Percentiles rank a stretch among this genome's conserved stretches.
phyloP scores from a whole-genome alignment of 2,113 vertebrate species.

The Neomonachus schauinslandi region DNA sequence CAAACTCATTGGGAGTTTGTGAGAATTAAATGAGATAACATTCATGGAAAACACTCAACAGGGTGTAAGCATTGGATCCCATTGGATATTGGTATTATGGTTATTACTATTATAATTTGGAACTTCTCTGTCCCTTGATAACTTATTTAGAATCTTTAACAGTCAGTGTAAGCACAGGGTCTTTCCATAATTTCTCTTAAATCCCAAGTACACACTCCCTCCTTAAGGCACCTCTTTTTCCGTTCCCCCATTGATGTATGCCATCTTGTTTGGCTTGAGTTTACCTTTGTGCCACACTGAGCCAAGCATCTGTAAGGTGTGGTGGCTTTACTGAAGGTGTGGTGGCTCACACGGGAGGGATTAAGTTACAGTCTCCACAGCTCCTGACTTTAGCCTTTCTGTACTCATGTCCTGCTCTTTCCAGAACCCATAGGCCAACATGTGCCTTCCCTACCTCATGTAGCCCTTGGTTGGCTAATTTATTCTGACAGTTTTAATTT shows the following conservation, averaged over 20 bases:
- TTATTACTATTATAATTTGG: not conserved
- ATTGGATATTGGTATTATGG: not conserved
- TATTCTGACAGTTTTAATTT: not conserved
- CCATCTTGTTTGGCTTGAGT: not conserved
- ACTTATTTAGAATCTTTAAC: not conserved
- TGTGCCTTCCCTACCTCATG: not conserved
- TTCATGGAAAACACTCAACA: not conserved
- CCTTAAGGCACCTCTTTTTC: not conserved
- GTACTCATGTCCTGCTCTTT: not conserved
- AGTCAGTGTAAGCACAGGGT: not conserved
- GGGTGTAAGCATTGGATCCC: too few relatives aligned
- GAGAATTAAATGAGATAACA: not conserved
- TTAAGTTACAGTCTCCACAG: too few relatives aligned
- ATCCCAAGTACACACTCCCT: rapidly evolving
- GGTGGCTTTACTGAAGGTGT: not conserved
- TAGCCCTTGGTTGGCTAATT: not conserved
- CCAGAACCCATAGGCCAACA: too few relatives aligned
- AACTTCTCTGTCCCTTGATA: not conserved
- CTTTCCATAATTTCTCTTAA: not conserved
- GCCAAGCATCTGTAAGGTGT: not conserved
- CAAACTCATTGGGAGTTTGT: not conserved
- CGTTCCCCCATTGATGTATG: rapidly evolving
- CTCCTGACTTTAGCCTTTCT: not conserved
- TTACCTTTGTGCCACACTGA: not conserved
- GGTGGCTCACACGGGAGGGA: not conserved